A percentile compares a stretch with the other conserved stretches of the same genome.
Evolutionary conservation across 2,888 invertebrate genomes (phyloP).

Genomic region (Arrhopalites spinosus): DNA sequence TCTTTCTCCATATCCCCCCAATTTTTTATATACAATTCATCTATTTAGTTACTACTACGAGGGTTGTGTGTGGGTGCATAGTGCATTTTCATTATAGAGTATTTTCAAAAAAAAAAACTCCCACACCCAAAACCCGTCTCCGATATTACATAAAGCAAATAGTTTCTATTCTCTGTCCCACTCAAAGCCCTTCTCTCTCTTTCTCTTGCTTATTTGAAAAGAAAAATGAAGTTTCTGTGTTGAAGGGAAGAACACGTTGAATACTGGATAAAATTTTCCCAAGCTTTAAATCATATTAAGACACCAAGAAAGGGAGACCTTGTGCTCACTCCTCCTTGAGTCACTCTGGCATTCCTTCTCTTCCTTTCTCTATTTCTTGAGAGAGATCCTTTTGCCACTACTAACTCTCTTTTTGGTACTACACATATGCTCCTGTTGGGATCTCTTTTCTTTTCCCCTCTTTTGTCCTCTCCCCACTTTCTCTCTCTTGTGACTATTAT

Average conservation of each 20-base stretch:
- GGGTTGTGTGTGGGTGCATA: not conserved
- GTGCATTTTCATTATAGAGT: too few relatives aligned
- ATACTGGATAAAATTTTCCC: conserved; percentile 36
- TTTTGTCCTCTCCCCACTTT: not conserved
- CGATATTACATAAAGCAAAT: too few relatives aligned
- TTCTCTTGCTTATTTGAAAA: not conserved
- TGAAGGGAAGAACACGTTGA: conserved; percentile 1
- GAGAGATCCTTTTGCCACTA: too few relatives aligned
- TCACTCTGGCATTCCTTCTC: not conserved
- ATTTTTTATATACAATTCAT: not conserved
- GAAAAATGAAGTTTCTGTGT: conserved; percentile 33
- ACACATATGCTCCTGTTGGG: too few relatives aligned
- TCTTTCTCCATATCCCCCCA: not conserved
- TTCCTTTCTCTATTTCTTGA: not conserved
- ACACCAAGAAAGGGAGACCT: conserved; percentile 23
- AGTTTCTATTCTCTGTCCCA: too few relatives aligned
- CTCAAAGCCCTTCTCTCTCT: not conserved
- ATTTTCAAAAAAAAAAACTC: too few relatives aligned
- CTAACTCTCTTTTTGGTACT: too few relatives aligned
- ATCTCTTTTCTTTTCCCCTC: not conserved
- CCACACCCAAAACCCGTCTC: too few relatives aligned
- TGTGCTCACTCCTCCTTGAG: not conserved
- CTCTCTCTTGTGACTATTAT: not conserved
- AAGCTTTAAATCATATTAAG: conserved; percentile 37
- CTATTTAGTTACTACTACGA: not conserved